These are phyloP conservation scores for Lagopus leucura DNA, from an alignment of 2,113 vertebrate genomes.

Conservation along the genomic window DNA sequence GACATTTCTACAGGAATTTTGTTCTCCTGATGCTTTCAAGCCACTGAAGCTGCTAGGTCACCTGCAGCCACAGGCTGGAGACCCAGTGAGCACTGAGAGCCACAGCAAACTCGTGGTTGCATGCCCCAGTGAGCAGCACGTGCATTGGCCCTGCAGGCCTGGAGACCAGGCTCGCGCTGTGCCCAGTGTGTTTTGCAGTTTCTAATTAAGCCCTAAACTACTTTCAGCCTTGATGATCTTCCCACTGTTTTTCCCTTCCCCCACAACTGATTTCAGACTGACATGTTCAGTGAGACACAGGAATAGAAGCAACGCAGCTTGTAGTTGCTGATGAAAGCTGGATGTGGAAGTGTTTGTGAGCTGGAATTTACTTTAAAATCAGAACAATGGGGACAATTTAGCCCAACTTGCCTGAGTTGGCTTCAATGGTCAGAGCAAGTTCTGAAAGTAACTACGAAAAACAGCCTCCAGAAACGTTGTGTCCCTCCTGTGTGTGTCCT, in stretches of 20 bases:
- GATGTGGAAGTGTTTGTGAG: not conserved
- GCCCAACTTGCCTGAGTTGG: not conserved
- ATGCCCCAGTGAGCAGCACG: not conserved
- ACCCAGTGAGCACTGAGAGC: not conserved
- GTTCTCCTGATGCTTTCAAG: not conserved
- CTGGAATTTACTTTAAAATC: not conserved
- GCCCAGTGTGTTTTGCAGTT: not conserved
- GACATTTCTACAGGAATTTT: fast-evolving
- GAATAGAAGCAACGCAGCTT: conserved; percentile 30
- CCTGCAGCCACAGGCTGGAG: not conserved
- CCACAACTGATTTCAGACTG: not conserved
- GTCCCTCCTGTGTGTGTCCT: not conserved
- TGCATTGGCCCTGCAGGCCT: not conserved
- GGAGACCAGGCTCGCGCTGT: not conserved
- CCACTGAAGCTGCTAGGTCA: not conserved
- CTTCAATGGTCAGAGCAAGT: not conserved
- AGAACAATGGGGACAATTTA: not conserved
- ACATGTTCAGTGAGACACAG: not conserved
- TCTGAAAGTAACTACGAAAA: not conserved
- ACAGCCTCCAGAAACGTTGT: not conserved
- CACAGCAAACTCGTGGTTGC: not conserved
- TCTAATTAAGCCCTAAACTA: conserved; percentile 8
- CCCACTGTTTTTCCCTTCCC: not conserved
- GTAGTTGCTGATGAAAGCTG: not conserved
- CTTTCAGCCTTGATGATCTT: conserved; percentile 26